phyloP scores from a whole-genome alignment of 2,113 vertebrate genomes.

The Abramis brama region DNA sequence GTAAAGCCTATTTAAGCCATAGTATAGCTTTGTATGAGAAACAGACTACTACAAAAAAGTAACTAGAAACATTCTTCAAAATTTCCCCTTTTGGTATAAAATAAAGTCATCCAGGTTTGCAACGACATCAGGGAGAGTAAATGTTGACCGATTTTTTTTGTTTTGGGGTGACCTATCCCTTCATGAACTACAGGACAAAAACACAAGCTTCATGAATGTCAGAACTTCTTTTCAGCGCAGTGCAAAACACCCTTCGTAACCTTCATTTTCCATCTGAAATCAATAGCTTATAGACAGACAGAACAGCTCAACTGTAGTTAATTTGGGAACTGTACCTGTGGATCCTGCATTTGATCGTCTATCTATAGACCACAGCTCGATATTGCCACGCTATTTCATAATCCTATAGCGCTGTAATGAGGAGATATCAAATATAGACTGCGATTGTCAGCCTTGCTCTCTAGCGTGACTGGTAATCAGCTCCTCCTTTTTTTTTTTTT shows the following conservation, averaged over 20 bases:
- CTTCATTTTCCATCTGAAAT: constrained; percentile 1
- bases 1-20: background rate
- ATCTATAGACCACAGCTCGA: constrained; percentile 7
- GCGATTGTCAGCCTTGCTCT: background rate
- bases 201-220: background rate
- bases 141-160: background rate
- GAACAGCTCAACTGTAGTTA: background rate
- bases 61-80: background rate
- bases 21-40: background rate
- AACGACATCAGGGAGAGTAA: background rate
- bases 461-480: background rate
- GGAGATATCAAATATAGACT: constrained; percentile 13
- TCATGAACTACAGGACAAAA: background rate
- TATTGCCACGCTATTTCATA: constrained; percentile 5
- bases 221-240: background rate
- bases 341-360: background rate
- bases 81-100: background rate
- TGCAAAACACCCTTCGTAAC: background rate
- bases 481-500: background rate
- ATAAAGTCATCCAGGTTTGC: background rate
- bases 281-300: background rate
- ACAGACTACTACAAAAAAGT: too few relatives aligned
- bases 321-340: constrained; percentile 17
- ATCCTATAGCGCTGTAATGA: constrained; percentile 27
- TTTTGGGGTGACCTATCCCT: background rate